A percentile compares a stretch with the other conserved stretches of the same genome.
Evolutionary conservation across 2,113 vertebrate genomes (phyloP).

Genomic region (Sapajus apella): DNA sequence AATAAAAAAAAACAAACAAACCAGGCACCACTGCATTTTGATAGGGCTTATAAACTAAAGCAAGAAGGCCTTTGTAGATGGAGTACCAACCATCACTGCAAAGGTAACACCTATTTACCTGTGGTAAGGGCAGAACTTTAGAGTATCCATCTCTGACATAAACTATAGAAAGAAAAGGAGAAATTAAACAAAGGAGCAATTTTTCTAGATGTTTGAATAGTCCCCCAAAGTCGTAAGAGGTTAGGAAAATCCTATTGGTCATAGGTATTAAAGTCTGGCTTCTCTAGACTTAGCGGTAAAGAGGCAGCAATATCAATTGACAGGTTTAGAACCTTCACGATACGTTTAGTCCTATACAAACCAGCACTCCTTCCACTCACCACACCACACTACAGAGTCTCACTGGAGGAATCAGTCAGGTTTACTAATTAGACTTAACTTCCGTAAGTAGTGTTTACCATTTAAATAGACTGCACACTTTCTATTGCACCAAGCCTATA

Average conservation of each 20-base stretch:
- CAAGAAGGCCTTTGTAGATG: neutral
- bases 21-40: slow-evolving; percentile 12
- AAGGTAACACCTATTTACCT: neutral
- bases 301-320: neutral
- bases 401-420: slow-evolving; percentile 3
- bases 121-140: neutral
- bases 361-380: neutral
- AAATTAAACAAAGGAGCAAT: neutral
- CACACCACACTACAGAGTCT: neutral
- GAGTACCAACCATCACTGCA: neutral
- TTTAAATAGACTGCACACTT: neutral
- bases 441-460: slow-evolving; percentile 22
- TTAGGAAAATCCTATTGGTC: slow-evolving; percentile 9
- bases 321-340: neutral
- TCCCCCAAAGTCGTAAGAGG: neutral
- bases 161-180: slow-evolving; percentile 28
- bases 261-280: neutral
- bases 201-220: slow-evolving; percentile 28
- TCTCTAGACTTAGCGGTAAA: slow-evolving; percentile 16
- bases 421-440: slow-evolving; percentile 32
- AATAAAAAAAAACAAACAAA: neutral
- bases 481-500: neutral
- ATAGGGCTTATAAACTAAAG: neutral
- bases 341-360: slow-evolving; percentile 32
- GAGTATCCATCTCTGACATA: neutral